These are phyloP conservation scores for Halcyon smyrnensis DNA, from an alignment of 2,797 vertebrate species.

Conservation along the genomic window DNA sequence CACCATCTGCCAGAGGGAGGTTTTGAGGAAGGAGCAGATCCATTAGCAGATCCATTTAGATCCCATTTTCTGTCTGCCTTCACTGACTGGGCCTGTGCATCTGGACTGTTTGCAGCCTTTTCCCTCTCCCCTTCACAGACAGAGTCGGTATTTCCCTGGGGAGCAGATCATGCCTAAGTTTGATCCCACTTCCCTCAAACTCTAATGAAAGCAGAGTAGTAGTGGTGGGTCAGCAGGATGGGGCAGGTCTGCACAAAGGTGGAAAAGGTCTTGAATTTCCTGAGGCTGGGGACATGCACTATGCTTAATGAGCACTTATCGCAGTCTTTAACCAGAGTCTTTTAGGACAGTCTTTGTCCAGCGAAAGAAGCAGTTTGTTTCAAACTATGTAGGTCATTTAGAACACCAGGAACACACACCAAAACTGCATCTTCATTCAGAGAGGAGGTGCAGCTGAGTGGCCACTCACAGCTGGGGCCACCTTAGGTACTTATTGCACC, in stretches of 20 bases:
- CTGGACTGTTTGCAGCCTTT: neutral
- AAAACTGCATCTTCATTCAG: neutral
- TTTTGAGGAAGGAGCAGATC: neutral
- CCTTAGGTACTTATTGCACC: too few relatives aligned
- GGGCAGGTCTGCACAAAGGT: rapidly evolving
- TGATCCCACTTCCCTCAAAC: neutral
- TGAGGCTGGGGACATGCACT: rapidly evolving
- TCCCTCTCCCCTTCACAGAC: too few relatives aligned
- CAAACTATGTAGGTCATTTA: neutral
- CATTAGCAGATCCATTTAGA: neutral
- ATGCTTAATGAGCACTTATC: neutral
- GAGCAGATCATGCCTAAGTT: rapidly evolving
- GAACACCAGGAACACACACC: neutral
- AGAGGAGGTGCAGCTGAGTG: neutral
- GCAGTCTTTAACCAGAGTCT: neutral
- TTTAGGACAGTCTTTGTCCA: neutral
- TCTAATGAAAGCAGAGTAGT: too few relatives aligned
- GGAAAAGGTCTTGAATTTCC: neutral
- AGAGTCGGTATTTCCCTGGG: rapidly evolving
- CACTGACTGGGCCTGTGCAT: neutral
- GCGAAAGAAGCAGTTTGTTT: neutral
- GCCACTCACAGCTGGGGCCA: neutral
- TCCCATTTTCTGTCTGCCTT: neutral
- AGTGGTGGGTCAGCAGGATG: neutral
- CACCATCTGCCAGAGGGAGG: neutral